Base-by-base conservation (phyloP, 2,797 vertebrate genomes). In the Alosa sapidissima region DNA sequence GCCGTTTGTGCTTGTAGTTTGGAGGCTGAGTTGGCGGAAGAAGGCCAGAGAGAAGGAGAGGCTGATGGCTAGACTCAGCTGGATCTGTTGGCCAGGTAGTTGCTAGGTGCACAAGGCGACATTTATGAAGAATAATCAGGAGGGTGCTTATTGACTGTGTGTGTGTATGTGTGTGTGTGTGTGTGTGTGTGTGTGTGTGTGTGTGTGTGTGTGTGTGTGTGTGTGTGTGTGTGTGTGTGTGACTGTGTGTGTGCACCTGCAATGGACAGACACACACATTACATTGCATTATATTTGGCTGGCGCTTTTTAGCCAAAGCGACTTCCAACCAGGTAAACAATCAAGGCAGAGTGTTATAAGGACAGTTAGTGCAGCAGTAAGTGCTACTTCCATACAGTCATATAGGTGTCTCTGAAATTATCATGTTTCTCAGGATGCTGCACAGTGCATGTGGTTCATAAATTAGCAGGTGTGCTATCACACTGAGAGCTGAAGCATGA, bases 1-100 rank as follows among this genome's bases (percentile, higher is more conserved):
- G 85, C 89, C 88, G 89, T 89, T 82, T 84, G 90, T 85, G 55
- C 89, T 87, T 89, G 90, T 87, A 85, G 88, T 91, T 8, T 51
- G 1, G 10, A 45, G 51, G 82, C 58, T 14, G 81, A 82, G 33
- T 14, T 52, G 81, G 62, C 41, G 81, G 49, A 21, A 13, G 55
- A 24, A 68, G 45, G 47, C 72, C 83, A 47, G 45, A 28, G 52
- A 84, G 28, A 81, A 24, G 45, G 24, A 62, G 72, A 60, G 36
- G 54, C 9, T 81, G 49, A 55, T 16, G 28, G 84, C 81, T 28
- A 51, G 28, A 51, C 81, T 82, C 83, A 14, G 58, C 68, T 24
- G 41, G 36, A 33, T 13, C 86, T 54, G 68, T 33, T n/a, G 41
- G 72, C 62, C 24, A 82, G 83, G 72, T 58, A 81, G 85, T 78